Evolutionary conservation across 23 tunicate species (phyloP).

Genomic region (Styela plicata): DNA sequence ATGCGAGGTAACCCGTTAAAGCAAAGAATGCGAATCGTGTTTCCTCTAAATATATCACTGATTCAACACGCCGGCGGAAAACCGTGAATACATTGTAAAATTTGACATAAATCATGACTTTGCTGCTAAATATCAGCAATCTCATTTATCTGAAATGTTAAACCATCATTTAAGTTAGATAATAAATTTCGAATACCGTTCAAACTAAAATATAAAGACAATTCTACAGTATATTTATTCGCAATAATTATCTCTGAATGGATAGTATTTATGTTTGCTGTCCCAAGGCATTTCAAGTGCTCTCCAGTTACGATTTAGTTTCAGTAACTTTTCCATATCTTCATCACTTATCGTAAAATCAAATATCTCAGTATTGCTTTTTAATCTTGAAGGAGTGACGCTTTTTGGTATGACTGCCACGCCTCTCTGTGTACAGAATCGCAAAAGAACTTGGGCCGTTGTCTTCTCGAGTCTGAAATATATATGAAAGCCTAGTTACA

Average conservation of each 20-base stretch:
- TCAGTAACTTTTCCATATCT: constrained; percentile 3
- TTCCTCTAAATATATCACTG: no score
- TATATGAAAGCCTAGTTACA: no score
- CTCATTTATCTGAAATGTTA: no score
- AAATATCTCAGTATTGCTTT: constrained; percentile 11
- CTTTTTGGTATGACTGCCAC: constrained; percentile 20
- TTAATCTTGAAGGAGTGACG: background rate
- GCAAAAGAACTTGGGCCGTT: constrained; percentile 24
- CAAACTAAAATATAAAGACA: background rate
- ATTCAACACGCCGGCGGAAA: no score
- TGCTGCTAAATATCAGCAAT: no score
- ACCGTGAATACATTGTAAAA: no score
- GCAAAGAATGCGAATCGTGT: no score
- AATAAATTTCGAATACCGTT: background rate
- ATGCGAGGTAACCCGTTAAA: no score
- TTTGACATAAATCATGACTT: no score
- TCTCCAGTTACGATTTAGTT: constrained; percentile 24
- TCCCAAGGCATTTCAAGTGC: background rate
- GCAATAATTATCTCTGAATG: constrained; percentile 13
- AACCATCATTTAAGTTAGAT: no score
- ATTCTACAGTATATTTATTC: background rate
- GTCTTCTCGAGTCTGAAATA: constrained; percentile 2
- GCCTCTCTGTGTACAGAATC: background rate
- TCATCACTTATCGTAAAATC: background rate
- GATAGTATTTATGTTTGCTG: constrained; percentile 1